A percentile compares a stretch with the other conserved stretches of the same genome.
These are phyloP conservation scores for Xiphorhynchus elegans DNA, from an alignment of 2,113 vertebrate genomes.

Conservation along the genomic window DNA sequence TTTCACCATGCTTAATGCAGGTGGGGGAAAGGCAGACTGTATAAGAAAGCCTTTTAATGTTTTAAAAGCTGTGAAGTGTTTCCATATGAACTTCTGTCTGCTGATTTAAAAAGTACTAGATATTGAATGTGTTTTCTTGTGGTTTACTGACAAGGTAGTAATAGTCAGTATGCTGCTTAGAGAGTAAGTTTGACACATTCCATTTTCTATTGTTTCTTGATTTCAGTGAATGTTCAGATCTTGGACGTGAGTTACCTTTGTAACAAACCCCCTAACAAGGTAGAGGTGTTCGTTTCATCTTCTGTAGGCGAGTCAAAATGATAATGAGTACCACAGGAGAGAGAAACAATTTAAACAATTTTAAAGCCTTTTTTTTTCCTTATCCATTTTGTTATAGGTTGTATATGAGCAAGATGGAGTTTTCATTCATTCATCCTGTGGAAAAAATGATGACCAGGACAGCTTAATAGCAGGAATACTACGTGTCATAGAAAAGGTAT, in stretches of 20 bases:
- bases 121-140: neutral
- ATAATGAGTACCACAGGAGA: neutral
- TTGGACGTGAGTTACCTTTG: neutral
- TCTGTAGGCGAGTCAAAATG: neutral
- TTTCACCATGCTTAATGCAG: neutral
- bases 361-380: neutral
- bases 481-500: slow-evolving; percentile 91
- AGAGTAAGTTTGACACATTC: neutral
- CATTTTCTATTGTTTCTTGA: neutral
- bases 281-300: neutral
- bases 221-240: neutral
- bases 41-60: neutral
- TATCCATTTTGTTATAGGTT: slow-evolving; percentile 74
- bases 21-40: neutral
- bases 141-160: neutral
- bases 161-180: neutral
- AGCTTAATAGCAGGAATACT: slow-evolving; percentile 86
- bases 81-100: neutral
- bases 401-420: slow-evolving; percentile 93
- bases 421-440: slow-evolving; percentile 87
- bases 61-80: neutral
- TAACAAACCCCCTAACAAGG: neutral
- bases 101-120: neutral
- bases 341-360: neutral
- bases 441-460: slow-evolving; percentile 87